Base-by-base conservation (phyloP, 2,888 invertebrate genomes). In the Hypolimnas misippus region DNA sequence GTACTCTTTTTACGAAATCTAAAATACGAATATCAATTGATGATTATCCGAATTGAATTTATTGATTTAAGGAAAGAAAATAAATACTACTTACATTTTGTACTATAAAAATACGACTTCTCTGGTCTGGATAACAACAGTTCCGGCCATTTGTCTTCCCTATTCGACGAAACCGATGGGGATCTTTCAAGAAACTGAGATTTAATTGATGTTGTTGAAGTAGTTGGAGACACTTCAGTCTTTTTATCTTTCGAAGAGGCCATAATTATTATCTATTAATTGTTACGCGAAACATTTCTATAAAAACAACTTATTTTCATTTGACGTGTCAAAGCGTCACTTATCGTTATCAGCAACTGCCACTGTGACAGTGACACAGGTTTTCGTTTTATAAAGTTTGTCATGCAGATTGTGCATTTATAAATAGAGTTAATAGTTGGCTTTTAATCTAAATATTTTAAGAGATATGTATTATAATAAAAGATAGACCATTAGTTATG, bases 101-200 rank as follows among this genome's bases (percentile, higher is more conserved):
- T 80, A 73, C 82, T 87, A 74, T 85, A 89, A 70, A 81, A 90
- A 73, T 87, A 89, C 0, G 89, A 89, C 73, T 84, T 88, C 62
- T 89, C 82, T 19, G 92, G 92, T 73, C 81, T 86, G 56, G 92
- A 86, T 73, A 92, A 70, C 69, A 92, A 76, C 66, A 92, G 80
- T 81, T 92, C 92, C 73, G 92, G 92, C 92, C 92, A 92, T 83
- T 85, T 91, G 74, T 92, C 91, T 68, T 87, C 88, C 64, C 71
- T 89, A 33, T 78, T 74, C 44, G 91, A 90, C 29, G 87, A 75
- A 66, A 84, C 78, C 33, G 90, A 89, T 33, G 89, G 83, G 49
- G 91, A 87, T 78, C 90, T 81, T 57, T 89, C 89, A 62, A 86
- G 78, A 17, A 83, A 71, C 19, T 77, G 76, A 31, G 84, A 84